Base-by-base conservation (phyloP, 2,113 vertebrate genomes). In the Sceloporus undulatus region DNA sequence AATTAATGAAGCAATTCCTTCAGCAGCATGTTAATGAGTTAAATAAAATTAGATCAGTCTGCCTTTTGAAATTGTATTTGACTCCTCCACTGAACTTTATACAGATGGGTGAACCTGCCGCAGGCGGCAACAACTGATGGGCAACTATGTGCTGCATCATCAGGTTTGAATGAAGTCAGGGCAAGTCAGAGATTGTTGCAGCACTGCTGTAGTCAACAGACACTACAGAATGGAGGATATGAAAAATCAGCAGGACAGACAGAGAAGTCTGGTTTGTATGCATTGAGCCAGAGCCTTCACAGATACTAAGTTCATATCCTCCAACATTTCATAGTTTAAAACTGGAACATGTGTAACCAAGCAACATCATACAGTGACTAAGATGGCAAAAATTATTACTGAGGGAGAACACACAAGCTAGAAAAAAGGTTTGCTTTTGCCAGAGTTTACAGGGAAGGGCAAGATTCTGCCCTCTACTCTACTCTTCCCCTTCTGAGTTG, bases 161-260 rank as follows among this genome's bases (percentile, higher is more conserved):
- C 89, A 92, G 90, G 89, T 92, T 75, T 88, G 90, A 88, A 73
- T 70, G 25, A 92, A 90, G 85, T 29, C 85, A 23, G 62, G 29
- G 56, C 13, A 84, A 66, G 79, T 23, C 38, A 42, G 13, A 19
- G 0, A 0, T 0, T 9, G 2, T 23, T 59, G 56, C 0, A 1
- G 74, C 77, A 29, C 0, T 27, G 9, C 13, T 62, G 25, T 13
- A 42, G 29, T 59, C 81, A 88, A 23, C 0, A n/a, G 13, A 73
- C 8, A 71, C 48, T 6, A 48, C 19, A 29, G 10, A 56, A 18
- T 66, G 14, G 3, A 65, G 68, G 66, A 77, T 75, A 62, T 81
- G n/a, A 70, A 48, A 70, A 7, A 71, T 23, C 8, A 9, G 42
- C 75, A 83, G n/a, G 34, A 76, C 5, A 7, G 52, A 62, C 1